Base-by-base conservation (phyloP, 2,888 invertebrate genomes). In the Drosophila diplacantha region DNA sequence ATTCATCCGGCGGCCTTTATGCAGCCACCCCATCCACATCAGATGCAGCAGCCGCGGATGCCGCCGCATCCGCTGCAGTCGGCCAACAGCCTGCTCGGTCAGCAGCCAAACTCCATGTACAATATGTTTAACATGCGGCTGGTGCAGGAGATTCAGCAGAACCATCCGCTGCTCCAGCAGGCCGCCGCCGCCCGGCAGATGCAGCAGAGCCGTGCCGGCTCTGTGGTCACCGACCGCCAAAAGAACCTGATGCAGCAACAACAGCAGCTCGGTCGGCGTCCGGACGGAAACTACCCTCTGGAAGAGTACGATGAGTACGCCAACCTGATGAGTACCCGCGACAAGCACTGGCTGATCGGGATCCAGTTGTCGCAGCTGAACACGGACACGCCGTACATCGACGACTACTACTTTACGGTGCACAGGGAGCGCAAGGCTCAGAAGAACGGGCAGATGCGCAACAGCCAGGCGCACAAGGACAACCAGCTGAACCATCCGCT, bases 341-440 rank as follows among this genome's bases (percentile, higher is more conserved):
- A 99, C 87, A 97, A 98, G 81, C 97, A 98, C 76, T 98, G 98
- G 97, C 90, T 99, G 12, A 93, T 97, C 71, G 97, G 96, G 86
- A 98, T 99, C 74, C 99, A 99, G 87, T 90, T 97, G 86, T 88
- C 97, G 64, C 98, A 98, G 85, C 90, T 98, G 2, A 96, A 97
- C 85, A 96, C 96, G 0, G 97, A 96, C 52, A 96, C 98, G 64
- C 98, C 99, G 0, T 97, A 96, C 87, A 93, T 97, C 78, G 98
- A 99, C 86, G 99, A 99, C 88, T 99, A 96, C 87, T 99, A 99
- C 85, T 98, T 95, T 84, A 96, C 96, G 39, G 97, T 95, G 80
- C 93, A 92, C 84, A 90, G 91, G 86, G 92, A 93, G 72, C 89
- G 93, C 32, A 91, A 91, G 75, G 90, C 91, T 0, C 90, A 90